These are phyloP conservation scores for Dusona sp. DNA, from an alignment of 2,888 invertebrate species.

Conservation along the genomic window DNA sequence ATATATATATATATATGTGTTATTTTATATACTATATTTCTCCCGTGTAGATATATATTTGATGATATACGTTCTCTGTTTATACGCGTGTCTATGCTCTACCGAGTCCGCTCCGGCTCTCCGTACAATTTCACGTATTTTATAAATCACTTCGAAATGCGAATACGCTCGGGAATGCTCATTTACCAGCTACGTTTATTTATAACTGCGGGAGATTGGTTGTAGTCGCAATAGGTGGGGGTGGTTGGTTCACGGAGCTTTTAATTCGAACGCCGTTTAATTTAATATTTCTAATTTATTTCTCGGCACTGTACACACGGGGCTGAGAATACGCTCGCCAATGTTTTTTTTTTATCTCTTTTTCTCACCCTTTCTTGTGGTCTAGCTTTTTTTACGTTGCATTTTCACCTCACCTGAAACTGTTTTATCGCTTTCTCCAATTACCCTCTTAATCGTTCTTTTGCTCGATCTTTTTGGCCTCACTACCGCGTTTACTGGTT, in stretches of 20 bases:
- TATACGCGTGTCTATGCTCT: constrained; percentile 48
- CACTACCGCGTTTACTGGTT: constrained; percentile 11
- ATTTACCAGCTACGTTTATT: constrained; percentile 74
- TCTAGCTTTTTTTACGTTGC: constrained; percentile 42
- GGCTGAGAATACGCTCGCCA: constrained; percentile 24
- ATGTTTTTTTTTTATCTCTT: constrained; percentile 13
- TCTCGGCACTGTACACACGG: constrained; percentile 34
- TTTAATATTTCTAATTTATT: constrained; percentile 74
- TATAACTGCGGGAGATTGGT: constrained; percentile 66
- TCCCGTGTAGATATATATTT: constrained; percentile 22
- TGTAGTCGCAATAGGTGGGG: background rate
- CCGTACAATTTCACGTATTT: constrained; percentile 61
- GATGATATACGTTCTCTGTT: constrained; percentile 58
- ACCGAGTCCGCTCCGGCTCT: background rate
- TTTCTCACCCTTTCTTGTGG: constrained; percentile 35
- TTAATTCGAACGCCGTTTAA: constrained; percentile 76
- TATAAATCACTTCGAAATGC: constrained; percentile 73
- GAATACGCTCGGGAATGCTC: constrained; percentile 72
- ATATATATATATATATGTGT: constrained; percentile 7
- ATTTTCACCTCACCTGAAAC: constrained; percentile 41
- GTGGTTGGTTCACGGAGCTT: constrained; percentile 58
- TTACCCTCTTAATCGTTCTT: constrained; percentile 29
- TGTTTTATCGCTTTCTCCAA: constrained; percentile 51
- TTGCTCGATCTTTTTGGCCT: constrained; percentile 18
- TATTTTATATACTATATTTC: background rate